phyloP scores from a whole-genome alignment of 2,113 vertebrate species.

The Blennius ocellaris region DNA sequence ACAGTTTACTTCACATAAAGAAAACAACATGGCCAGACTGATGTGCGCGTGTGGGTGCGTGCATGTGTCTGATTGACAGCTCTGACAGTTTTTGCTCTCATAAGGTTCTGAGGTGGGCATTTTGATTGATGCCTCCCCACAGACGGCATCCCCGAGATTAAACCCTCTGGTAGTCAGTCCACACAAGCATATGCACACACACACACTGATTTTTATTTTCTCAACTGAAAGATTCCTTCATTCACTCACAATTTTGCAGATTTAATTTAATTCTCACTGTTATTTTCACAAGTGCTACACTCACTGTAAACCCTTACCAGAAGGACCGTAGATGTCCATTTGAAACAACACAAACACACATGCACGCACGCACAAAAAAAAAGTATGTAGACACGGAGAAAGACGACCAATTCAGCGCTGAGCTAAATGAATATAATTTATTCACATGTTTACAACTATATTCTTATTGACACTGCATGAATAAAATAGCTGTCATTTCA shows the following conservation, averaged over 20 bases:
- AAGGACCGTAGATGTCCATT: neutral
- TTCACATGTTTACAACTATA: slow-evolving; percentile 77
- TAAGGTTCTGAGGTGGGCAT: slow-evolving; percentile 52
- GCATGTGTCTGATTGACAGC: slow-evolving; percentile 51
- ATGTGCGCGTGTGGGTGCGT: slow-evolving; percentile 6
- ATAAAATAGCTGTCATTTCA: slow-evolving; percentile 69
- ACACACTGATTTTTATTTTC: neutral
- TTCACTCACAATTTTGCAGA: neutral
- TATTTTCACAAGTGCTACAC: too few relatives aligned
- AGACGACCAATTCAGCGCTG: slow-evolving; percentile 38
- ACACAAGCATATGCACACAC: neutral
- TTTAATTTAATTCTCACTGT: too few relatives aligned
- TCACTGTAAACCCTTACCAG: too few relatives aligned
- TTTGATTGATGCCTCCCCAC: slow-evolving; percentile 66
- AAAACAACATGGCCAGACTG: slow-evolving; percentile 15
- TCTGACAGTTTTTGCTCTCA: slow-evolving; percentile 55
- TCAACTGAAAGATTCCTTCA: neutral
- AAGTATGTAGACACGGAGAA: neutral
- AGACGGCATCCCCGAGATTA: slow-evolving; percentile 45
- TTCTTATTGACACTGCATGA: slow-evolving; percentile 71
- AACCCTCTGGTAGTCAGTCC: slow-evolving; percentile 33
- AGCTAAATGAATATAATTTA: slow-evolving; percentile 80
- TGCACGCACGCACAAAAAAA: neutral
- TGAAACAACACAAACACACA: neutral
- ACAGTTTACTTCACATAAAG: neutral